phyloP scores from a whole-genome alignment of 2,888 invertebrate genomes.

The Luffia ferchaultella region DNA sequence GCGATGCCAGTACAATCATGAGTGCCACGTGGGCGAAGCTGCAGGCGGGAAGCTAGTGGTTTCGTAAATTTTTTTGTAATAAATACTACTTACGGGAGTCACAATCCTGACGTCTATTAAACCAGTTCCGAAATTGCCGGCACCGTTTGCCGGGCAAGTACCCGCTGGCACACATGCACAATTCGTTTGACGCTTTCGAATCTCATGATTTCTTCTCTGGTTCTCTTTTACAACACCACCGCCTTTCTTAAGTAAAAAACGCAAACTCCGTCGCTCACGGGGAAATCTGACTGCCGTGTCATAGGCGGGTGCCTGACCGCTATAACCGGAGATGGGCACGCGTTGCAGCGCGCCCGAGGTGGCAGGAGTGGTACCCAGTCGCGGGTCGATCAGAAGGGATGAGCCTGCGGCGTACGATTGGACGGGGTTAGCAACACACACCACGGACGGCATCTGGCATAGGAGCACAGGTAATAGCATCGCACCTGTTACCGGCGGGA shows the following conservation, averaged over 20 bases:
- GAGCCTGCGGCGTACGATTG: slow-evolving; percentile 28
- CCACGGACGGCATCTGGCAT: slow-evolving; percentile 46
- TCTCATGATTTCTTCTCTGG: slow-evolving; percentile 23
- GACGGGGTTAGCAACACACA: slow-evolving; percentile 54
- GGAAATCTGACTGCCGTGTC: slow-evolving; percentile 48
- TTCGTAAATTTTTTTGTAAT: neutral
- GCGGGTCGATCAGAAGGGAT: slow-evolving; percentile 52
- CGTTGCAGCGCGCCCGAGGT: slow-evolving; percentile 29
- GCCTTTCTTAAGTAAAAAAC: neutral
- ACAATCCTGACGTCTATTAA: slow-evolving; percentile 70
- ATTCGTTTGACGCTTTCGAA: slow-evolving; percentile 40
- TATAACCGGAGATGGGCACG: slow-evolving; percentile 38
- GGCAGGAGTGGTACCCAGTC: slow-evolving; percentile 48
- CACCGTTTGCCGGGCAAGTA: slow-evolving; percentile 30
- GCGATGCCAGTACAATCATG: too few relatives aligned
- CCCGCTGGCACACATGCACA: slow-evolving; percentile 46
- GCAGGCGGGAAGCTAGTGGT: too few relatives aligned
- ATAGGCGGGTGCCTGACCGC: slow-evolving; percentile 32
- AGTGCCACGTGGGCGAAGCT: too few relatives aligned
- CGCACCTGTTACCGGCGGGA: slow-evolving; percentile 25
- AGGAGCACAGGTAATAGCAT: slow-evolving; percentile 39
- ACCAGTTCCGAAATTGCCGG: slow-evolving; percentile 54
- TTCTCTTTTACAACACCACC: slow-evolving; percentile 20
- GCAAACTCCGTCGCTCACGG: slow-evolving; percentile 23
- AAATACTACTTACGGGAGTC: slow-evolving; percentile 52